A percentile compares a stretch with the other conserved stretches of the same genome.
These are phyloP conservation scores for Bradypus variegatus DNA, from an alignment of 2,797 vertebrate genomes.

Conservation along the genomic window DNA sequence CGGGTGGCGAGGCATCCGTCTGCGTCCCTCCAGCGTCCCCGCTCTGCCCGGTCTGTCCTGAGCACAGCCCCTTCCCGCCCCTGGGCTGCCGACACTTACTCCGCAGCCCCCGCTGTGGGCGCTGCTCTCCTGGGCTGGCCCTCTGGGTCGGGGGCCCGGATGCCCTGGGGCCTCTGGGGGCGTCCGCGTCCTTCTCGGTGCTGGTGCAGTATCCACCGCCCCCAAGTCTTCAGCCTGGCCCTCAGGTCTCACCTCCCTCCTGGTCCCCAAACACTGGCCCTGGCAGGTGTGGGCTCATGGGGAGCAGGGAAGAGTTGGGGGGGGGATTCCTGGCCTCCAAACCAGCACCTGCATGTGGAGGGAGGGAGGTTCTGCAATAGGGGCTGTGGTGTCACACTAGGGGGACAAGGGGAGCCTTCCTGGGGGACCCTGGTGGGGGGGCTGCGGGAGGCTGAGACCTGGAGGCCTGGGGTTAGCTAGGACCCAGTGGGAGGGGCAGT, in stretches of 20 bases:
- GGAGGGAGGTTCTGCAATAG: too few species aligned
- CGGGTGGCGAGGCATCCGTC: background rate
- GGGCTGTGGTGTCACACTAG: too few species aligned
- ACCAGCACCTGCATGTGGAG: background rate
- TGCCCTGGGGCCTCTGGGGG: background rate
- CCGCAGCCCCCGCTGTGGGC: background rate
- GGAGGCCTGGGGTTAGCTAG: background rate
- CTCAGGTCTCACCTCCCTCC: background rate
- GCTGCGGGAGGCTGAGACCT: background rate
- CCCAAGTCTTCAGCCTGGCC: background rate
- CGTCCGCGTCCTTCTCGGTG: rapidly evolving
- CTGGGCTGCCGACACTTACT: too few species aligned
- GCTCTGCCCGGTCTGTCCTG: too few species aligned
- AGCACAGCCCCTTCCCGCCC: too few species aligned
- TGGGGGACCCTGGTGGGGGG: background rate
- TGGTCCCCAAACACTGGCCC: too few species aligned
- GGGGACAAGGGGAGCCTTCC: too few species aligned
- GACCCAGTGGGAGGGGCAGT: too few species aligned
- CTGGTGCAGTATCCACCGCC: rapidly evolving
- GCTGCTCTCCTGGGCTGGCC: too few species aligned
- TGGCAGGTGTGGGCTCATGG: background rate
- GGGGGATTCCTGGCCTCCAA: background rate
- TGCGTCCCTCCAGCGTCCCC: too few species aligned
- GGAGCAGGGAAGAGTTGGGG: background rate
- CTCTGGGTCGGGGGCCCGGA: too few species aligned